Base-by-base conservation (phyloP, 2,888 invertebrate species). In the Polietes domitor region DNA sequence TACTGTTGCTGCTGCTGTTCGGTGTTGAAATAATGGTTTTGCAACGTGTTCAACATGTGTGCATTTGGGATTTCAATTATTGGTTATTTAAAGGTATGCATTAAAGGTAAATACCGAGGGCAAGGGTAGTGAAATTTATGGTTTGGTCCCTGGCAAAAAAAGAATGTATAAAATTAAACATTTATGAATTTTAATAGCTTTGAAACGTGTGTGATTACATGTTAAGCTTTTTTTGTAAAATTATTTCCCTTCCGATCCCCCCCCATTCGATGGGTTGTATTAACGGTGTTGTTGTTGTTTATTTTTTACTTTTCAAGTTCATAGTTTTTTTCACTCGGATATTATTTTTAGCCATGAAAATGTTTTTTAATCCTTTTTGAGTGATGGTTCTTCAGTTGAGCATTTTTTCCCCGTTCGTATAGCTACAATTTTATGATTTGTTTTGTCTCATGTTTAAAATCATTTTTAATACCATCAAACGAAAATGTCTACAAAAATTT, bases 21-120 rank as follows among this genome's bases (percentile, higher is more conserved):
- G 70, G n/a, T 75, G 47, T 73, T 53, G 80, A 87, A 87, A 83
- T 87, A 87, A 87, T 87, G 86, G 85, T 75, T 87, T 87, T 86
- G 86, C 86, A 87, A 87, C 87, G 87, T 87, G 87, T 81, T 82
- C 82, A 83, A 86, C 81, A 82, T 85, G 83, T 87, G 82, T 87
- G 87, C 89, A 90, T 88, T 89, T 88, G 87, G 89, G 89, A 89
- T 90, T 90, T 90, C 90, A 90, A 90, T 90, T 90, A 90, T 90
- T 90, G 90, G 89, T 89, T 87, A 88, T 89, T 90, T 89, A 90
- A 90, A 88, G 89, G 55, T 55, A 21, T 55, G 87, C 87, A 85
- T 75, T 68, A 80, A 75, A 74, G 32, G 41, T 80, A 68, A 68
- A 68, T 71, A 21, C 28, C 53, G 1, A 37, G 6, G 2, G 61